Conservation (phyloP, 2,113 vertebrate species). For the Amphiprion percula region DNA sequence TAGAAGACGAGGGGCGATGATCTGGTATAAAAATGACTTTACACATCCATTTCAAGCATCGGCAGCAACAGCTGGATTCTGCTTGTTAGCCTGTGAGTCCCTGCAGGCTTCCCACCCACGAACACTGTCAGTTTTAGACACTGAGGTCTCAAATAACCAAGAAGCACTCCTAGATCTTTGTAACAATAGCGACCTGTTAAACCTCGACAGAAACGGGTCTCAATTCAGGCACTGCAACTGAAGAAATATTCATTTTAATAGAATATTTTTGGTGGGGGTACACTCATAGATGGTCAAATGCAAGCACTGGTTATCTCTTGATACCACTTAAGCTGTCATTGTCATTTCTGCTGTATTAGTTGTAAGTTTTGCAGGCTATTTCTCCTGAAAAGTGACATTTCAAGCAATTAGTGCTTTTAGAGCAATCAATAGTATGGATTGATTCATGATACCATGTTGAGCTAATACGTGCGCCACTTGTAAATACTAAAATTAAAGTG, state of each 20-base stretch:
- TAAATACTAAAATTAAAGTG: constrained; percentile 11
- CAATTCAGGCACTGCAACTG: neutral
- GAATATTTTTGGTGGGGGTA: neutral
- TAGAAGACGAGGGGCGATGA: neutral
- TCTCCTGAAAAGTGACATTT: neutral
- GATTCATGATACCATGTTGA: neutral
- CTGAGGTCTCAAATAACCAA: neutral
- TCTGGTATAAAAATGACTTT: neutral
- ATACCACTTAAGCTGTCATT: neutral
- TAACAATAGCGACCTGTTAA: neutral
- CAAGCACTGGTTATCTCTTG: neutral
- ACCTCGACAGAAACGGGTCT: neutral
- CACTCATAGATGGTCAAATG: neutral
- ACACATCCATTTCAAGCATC: constrained; percentile 2
- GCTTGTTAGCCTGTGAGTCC: constrained; percentile 4
- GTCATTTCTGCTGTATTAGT: neutral
- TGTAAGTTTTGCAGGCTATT: neutral
- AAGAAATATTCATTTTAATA: neutral
- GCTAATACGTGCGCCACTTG: neutral
- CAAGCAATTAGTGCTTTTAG: constrained; percentile 16
- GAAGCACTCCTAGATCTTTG: too few species aligned
- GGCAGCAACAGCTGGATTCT: constrained; percentile 6
- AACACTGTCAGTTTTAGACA: neutral
- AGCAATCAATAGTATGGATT: neutral
- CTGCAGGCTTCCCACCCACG: neutral